A percentile compares a stretch with the other conserved stretches of the same genome.
phyloP scores from a whole-genome alignment of 2,888 invertebrate species.

The Choreutis nemorana region DNA sequence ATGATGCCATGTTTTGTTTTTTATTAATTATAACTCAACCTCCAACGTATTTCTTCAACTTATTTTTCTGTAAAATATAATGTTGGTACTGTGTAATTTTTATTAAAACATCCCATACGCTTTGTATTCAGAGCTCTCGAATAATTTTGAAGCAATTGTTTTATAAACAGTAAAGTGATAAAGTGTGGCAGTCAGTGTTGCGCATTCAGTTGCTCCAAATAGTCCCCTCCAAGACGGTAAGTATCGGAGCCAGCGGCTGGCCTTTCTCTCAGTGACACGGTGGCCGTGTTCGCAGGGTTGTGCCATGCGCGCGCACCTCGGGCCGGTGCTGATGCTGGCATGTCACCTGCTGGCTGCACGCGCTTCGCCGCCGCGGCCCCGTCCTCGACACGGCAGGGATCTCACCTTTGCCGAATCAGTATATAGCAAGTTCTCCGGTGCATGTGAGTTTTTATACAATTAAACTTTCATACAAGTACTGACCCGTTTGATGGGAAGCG shows the following conservation, averaged over 20 bases:
- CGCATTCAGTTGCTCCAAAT: constrained; percentile 34
- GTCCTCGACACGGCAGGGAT: constrained; percentile 17
- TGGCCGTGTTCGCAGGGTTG: constrained; percentile 49
- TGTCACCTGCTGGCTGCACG: constrained; percentile 17
- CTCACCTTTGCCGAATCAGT: constrained; percentile 48
- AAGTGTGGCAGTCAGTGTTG: constrained; percentile 13
- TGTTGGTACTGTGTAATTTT: no score
- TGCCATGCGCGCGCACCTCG: constrained; percentile 41
- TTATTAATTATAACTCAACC: no score
- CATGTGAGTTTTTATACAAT: constrained; percentile 54
- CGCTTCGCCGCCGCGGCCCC: constrained; percentile 15
- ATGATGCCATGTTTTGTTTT: no score
- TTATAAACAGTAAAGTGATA: no score
- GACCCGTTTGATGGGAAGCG: no score
- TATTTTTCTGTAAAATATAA: no score
- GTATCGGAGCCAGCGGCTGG: constrained; percentile 17
- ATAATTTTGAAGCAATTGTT: no score
- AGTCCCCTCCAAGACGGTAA: constrained; percentile 37
- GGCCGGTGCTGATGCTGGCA: constrained; percentile 25
- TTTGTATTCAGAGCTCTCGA: no score
- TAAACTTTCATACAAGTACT: no score
- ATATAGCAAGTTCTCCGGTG: constrained; percentile 46
- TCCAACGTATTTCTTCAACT: no score
- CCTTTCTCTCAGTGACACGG: constrained; percentile 63
- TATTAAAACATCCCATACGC: no score